Base-by-base conservation (phyloP, 2,797 vertebrate species). In the Yasuhikotakia modesta region DNA sequence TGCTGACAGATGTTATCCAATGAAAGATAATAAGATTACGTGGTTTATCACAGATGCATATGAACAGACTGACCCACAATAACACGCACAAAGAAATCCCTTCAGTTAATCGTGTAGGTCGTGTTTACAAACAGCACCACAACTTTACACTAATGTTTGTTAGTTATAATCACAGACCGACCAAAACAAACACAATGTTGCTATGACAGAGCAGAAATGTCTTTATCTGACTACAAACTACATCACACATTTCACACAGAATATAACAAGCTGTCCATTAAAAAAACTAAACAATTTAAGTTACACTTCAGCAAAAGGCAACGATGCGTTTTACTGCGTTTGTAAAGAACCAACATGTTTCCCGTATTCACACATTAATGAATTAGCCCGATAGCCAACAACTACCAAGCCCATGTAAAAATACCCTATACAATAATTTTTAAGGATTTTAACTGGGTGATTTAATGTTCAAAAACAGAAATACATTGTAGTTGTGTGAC, bases 21-120 rank as follows among this genome's bases (percentile, higher is more conserved):
- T 11, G 8, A 35, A 70, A 70, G 66, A 63, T 70, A 69, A 69
- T 70, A 46, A n/a, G 73, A 76, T 80, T 70, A 74, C 46, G 21
- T n/a, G 77, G 57, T 30, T 74, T 75, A 60, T 69, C 64, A 74
- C 61, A 43, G 55, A 46, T 46, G 39, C 50, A 19, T 53, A 70
- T 53, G 24, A 70, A 45, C 63, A 64, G 57, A 14, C 57, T 24
- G 21, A 69, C 21, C 10, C 57, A 70, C n/a, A 63, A 43, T 43
- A 10, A 63, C 48, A 21, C 22, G 55, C 17, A 64, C 10, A 45
- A 19, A 21, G 17, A 68, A 12, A 13, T 43, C 17, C 27, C n/a
- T 52, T 14, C 17, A n/a, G 53, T 12, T 63, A 21, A 58, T 14
- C 17, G 8, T 19, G 1, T 35, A 24, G 61, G 61, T 64, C 14